phyloP scores from a whole-genome alignment of 2,113 vertebrate genomes.

The Desmodus rotundus region DNA sequence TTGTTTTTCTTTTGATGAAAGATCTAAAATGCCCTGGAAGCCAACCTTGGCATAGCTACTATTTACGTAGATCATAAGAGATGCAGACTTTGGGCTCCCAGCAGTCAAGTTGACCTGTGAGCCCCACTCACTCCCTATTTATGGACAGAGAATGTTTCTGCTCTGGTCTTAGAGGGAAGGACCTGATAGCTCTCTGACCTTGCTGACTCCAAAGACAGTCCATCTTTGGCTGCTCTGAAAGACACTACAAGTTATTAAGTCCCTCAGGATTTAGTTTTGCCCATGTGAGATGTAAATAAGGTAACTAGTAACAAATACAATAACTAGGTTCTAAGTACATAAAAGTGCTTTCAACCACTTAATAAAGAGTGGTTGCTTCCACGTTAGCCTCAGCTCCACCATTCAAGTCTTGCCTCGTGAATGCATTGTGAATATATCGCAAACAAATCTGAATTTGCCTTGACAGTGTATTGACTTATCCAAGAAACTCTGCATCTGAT shows the following conservation, averaged over 20 bases:
- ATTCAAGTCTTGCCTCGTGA: conserved; percentile 6
- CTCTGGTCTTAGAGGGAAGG: not conserved
- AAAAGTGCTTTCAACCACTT: not conserved
- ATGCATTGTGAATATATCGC: not conserved
- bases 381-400: not conserved
- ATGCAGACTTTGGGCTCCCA: not conserved
- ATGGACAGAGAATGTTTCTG: not conserved
- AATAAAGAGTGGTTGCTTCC: not conserved
- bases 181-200: not conserved
- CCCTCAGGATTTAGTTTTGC: not conserved
- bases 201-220: not conserved
- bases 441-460: conserved; percentile 26
- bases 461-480: not conserved
- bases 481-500: not conserved
- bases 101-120: not conserved
- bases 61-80: not conserved
- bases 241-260: not conserved
- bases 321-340: not conserved
- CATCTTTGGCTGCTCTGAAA: not conserved
- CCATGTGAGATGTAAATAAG: not conserved
- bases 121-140: not conserved
- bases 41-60: not conserved
- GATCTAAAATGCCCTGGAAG: not conserved
- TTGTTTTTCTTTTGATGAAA: not conserved
- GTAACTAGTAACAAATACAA: not conserved